These are phyloP conservation scores for Brotogeris chrysoptera DNA, from an alignment of 2,797 vertebrate species.

Conservation along the genomic window DNA sequence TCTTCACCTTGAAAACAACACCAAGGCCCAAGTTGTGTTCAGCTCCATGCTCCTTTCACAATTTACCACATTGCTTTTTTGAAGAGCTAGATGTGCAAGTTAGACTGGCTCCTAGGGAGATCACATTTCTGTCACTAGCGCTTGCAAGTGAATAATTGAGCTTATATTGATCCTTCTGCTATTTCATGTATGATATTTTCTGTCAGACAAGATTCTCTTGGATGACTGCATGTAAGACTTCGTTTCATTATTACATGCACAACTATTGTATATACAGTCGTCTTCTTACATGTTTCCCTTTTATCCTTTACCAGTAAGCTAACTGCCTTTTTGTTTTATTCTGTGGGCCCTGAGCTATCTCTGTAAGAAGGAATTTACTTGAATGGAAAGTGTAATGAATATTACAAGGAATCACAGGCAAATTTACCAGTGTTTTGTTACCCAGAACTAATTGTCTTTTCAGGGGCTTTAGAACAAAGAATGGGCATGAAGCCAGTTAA, in stretches of 20 bases:
- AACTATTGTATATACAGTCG: not conserved
- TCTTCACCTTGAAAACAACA: not conserved
- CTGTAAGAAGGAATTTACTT: constrained; percentile 28
- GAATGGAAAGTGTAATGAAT: constrained; percentile 5
- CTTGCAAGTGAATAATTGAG: constrained; percentile 37
- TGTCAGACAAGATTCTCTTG: not conserved
- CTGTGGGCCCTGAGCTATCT: not conserved
- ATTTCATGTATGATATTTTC: not conserved
- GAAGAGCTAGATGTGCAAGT: constrained; percentile 17
- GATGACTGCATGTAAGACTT: not conserved
- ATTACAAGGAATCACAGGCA: constrained; percentile 48
- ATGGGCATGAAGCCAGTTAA: constrained; percentile 66
- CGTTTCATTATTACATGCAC: not conserved
- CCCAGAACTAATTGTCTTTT: constrained; percentile 46
- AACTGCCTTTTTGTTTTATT: constrained; percentile 25
- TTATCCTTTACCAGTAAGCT: not conserved
- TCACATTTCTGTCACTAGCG: constrained; percentile 5
- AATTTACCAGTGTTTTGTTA: constrained; percentile 54
- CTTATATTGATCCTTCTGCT: constrained; percentile 4
- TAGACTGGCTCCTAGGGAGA: constrained; percentile 2
- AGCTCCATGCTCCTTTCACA: not conserved
- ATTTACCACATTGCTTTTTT: not conserved
- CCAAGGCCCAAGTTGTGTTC: not conserved
- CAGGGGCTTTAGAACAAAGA: constrained; percentile 57
- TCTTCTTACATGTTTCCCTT: not conserved